Conservation (phyloP, 1,140 invertebrate species). For the Magallana ariakensis region DNA sequence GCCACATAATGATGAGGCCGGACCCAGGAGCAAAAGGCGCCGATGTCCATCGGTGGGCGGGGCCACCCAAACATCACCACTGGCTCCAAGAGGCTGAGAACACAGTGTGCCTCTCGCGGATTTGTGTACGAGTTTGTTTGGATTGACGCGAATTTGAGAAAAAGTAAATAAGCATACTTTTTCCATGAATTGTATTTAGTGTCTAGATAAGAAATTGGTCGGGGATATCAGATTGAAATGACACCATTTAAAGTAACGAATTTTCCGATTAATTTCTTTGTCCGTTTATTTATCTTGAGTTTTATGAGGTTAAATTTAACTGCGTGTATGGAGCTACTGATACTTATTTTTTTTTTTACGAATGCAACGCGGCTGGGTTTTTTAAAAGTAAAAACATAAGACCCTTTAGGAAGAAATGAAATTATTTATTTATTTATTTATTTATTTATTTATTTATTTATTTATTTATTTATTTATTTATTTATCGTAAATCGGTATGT, state of each 20-base stretch:
- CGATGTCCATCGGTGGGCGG: constrained; percentile 48
- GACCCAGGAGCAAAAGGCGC: constrained; percentile 55
- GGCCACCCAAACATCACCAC: constrained; percentile 23
- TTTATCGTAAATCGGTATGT: no score
- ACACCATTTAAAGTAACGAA: background rate
- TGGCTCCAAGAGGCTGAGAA: background rate
- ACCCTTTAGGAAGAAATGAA: no score
- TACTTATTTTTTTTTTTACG: no score
- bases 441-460: no score
- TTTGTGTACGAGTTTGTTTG: constrained; percentile 12
- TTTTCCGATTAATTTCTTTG: constrained; percentile 15
- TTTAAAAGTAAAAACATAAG: no score
- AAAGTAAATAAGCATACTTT: constrained; percentile 16
- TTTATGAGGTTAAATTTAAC: no score
- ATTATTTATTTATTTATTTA: no score
- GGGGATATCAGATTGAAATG: constrained; percentile 8
- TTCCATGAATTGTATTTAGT: background rate
- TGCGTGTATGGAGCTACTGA: no score
- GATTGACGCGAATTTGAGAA: constrained; percentile 20
- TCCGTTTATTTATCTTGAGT: background rate
- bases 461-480: no score
- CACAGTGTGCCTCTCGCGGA: background rate
- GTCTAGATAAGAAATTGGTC: constrained; percentile 30
- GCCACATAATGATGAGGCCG: constrained; percentile 46
- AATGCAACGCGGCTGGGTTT: no score